Conservation (phyloP, 2,113 vertebrate genomes). For the Sturnira hondurensis region DNA sequence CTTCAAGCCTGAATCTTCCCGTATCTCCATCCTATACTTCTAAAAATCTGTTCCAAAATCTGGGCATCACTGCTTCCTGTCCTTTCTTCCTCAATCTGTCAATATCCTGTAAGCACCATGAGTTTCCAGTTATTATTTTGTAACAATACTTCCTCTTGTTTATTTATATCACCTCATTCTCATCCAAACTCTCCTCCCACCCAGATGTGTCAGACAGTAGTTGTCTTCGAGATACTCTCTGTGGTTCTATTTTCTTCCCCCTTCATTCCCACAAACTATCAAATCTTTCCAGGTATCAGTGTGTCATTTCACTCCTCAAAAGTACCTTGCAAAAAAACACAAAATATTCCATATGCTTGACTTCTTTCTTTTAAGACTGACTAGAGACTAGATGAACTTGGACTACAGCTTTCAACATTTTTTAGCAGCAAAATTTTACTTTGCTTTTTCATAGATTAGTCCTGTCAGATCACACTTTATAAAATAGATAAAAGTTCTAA, state of each 20-base stretch:
- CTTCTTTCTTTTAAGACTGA: neutral
- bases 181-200: neutral
- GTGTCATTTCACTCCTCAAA: neutral
- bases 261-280: neutral
- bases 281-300: neutral
- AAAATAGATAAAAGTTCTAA: constrained; percentile 29
- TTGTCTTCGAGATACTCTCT: neutral
- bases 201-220: neutral
- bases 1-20: neutral
- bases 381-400: neutral
- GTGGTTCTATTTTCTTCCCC: neutral
- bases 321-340: neutral
- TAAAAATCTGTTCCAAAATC: neutral
- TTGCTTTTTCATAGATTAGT: neutral
- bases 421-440: constrained; percentile 11
- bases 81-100: neutral
- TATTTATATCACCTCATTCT: neutral
- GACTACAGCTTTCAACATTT: neutral
- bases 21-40: neutral
- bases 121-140: neutral
- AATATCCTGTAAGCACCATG: neutral
- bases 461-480: neutral
- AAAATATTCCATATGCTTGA: neutral
- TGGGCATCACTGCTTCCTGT: neutral
- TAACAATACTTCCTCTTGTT: neutral